Evolutionary conservation across 2,113 vertebrate genomes (phyloP), one percentile per base, ranked within the genome.

Genomic region (Cynopterus brachyotis): DNA sequence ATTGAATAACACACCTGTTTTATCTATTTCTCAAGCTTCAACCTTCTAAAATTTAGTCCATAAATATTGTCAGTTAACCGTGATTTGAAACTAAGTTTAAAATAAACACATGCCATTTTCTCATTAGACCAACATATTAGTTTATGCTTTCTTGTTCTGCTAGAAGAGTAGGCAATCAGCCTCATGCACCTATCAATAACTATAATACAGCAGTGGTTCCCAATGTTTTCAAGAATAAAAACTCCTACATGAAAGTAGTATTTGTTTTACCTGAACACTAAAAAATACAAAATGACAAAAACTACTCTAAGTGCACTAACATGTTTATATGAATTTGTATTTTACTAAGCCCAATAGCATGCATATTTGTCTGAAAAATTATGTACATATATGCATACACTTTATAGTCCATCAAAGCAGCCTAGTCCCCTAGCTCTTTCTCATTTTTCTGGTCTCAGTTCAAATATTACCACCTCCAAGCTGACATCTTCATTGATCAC

Each of bases 21-120:
- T 87, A 59, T 4, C 53, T 10, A 17, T 79, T 53, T 81, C 80
- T 28, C 15, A 83, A 92, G 42, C 16, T 87, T 80, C 91, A 16
- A 84, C 7, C 4, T 24, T 28, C 16, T 96, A 80, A 89, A 70
- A 92, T 78, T 80, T 69, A 79, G 37, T 59, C 20, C 35, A 64
- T 66, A 93, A 75, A 84, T 87, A 40, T 86, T 69, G 95, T 37
- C 55, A 75, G 9, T 35, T 87, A 91, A 94, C 60, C 55, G 45
- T 7, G 47, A 88, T 47, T 72, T 88, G n/a, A 96, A 81, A 59
- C 37, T 78, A 95, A 84, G 28, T 50, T 42, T 45, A 78, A 93
- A 92, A 80, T 55, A 59, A 78, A 10, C 1, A 4, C 30, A 11
- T 60, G n/a, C 17, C 24, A 47, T 59, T 97, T 91, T 92, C 80